Percentiles rank a stretch among this genome's conserved stretches.
Evolutionary conservation across 2,797 vertebrate species (phyloP).

Genomic region (Sebastes vulpes): DNA sequence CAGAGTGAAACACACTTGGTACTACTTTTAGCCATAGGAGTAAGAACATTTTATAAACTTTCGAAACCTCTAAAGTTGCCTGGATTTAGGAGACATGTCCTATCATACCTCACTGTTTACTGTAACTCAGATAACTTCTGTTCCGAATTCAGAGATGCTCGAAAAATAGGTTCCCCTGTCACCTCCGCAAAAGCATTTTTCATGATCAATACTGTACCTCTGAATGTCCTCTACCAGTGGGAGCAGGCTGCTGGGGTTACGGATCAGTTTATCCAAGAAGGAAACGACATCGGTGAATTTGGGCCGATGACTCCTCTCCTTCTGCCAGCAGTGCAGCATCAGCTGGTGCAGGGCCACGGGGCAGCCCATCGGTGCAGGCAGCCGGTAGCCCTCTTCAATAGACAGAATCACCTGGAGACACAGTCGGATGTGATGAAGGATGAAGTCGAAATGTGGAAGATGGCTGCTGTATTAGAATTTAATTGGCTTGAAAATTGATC

Average conservation of each 20-base stretch:
- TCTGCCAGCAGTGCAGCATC: conserved; percentile 99
- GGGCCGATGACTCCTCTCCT: conserved; percentile 95
- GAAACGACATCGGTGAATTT: conserved; percentile 95
- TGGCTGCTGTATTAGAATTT: background rate
- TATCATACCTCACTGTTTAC: background rate
- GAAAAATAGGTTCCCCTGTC: background rate
- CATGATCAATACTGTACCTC: conserved; percentile 56
- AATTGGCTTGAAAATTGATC: background rate
- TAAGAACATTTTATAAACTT: conserved; percentile 5
- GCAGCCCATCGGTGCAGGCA: conserved; percentile 97
- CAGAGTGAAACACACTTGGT: background rate
- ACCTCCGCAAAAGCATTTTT: background rate
- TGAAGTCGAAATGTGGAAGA: background rate
- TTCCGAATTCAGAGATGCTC: background rate
- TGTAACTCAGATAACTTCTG: background rate
- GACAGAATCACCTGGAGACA: conserved; percentile 93
- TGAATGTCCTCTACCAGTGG: conserved; percentile 87
- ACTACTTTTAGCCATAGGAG: conserved; percentile 5
- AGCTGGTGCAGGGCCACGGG: conserved; percentile 95
- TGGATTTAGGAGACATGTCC: background rate
- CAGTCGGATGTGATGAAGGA: background rate
- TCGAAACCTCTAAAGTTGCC: background rate
- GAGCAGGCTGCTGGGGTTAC: conserved; percentile 95
- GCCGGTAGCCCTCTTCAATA: conserved; percentile 97
- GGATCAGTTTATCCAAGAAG: conserved; percentile 96